phyloP scores from a whole-genome alignment of 2,797 vertebrate species.

The Cheracebus regulus region DNA sequence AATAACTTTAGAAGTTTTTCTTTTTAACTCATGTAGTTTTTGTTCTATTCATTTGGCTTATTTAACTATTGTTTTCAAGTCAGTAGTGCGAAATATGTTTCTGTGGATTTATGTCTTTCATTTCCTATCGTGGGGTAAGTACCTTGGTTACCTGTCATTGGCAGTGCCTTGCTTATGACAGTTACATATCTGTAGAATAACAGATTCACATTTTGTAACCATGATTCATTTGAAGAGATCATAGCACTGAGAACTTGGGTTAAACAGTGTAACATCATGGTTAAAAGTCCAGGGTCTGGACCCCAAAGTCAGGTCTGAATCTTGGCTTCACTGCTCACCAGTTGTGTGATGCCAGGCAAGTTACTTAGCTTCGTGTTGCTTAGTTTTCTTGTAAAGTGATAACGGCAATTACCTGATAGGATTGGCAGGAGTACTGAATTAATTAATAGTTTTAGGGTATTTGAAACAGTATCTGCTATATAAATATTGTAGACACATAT shows the following conservation, averaged over 20 bases:
- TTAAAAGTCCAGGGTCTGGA: neutral
- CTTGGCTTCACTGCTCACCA: neutral
- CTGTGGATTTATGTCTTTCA: neutral
- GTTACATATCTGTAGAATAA: neutral
- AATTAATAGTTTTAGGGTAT: conserved; percentile 4
- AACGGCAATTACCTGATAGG: neutral
- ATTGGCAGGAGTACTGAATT: neutral
- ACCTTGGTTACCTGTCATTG: neutral
- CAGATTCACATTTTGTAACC: neutral
- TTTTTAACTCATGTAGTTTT: neutral
- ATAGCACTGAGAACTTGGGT: neutral
- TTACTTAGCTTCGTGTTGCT: neutral
- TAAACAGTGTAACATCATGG: neutral
- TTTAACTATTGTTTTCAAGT: neutral
- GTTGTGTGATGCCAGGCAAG: neutral
- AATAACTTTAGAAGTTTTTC: neutral
- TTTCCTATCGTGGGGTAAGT: neutral
- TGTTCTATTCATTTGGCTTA: neutral
- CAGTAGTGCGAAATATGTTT: neutral
- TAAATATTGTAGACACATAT: neutral
- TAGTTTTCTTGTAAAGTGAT: conserved; percentile 1
- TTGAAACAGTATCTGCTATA: neutral
- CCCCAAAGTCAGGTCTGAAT: neutral
- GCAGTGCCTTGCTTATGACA: neutral
- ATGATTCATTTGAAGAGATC: neutral